These are phyloP conservation scores for Nothura maculosa DNA, from an alignment of 2,797 vertebrate species.

Conservation along the genomic window DNA sequence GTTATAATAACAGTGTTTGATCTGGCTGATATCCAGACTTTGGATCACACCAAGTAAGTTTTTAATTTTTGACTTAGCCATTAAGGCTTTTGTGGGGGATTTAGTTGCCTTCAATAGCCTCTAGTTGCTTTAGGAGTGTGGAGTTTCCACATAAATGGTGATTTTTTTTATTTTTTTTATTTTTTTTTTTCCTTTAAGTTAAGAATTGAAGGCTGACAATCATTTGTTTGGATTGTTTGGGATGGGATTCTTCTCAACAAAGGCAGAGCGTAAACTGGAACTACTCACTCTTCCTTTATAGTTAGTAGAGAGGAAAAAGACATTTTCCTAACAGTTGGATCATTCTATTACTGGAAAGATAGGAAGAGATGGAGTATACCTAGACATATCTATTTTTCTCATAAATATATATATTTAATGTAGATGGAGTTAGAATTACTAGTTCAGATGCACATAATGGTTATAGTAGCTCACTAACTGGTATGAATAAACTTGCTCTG, in stretches of 20 bases:
- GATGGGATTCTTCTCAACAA: conserved; percentile 6
- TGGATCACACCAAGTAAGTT: conserved; percentile 90
- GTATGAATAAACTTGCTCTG: not conserved
- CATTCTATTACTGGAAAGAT: not conserved
- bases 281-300: not conserved
- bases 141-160: not conserved
- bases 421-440: not conserved
- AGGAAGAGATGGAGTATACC: not conserved
- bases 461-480: not conserved
- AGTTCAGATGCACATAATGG: not conserved
- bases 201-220: not conserved
- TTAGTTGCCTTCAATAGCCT: conserved; percentile 5
- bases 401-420: not conserved
- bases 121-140: not conserved
- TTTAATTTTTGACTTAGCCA: not conserved
- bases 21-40: conserved; percentile 89
- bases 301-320: not conserved
- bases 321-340: not conserved
- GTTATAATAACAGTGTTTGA: conserved; percentile 93
- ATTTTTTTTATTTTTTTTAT: not conserved
- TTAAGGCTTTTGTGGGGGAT: conserved; percentile 1
- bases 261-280: not conserved
- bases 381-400: not conserved
- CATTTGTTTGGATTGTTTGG: not conserved
- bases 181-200: not conserved